Conservation (phyloP, 2,888 invertebrate genomes). For the Drosophila nigricruria region DNA sequence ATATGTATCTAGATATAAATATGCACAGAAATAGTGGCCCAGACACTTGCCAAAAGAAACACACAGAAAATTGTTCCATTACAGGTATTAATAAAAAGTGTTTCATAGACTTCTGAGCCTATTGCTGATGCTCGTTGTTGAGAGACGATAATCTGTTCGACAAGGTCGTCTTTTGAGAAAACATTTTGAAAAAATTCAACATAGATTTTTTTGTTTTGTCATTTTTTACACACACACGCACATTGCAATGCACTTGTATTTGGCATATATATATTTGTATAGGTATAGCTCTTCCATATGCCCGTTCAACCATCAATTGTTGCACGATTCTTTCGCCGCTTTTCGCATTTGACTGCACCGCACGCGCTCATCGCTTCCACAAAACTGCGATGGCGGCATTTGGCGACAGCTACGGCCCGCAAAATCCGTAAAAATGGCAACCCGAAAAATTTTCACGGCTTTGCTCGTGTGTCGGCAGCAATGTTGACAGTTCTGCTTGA, state of each 20-base stretch:
- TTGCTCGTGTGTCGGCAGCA: constrained; percentile 23
- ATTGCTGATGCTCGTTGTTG: constrained; percentile 1
- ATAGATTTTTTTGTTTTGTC: constrained; percentile 8
- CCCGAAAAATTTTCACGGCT: constrained; percentile 60
- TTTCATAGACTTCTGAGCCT: constrained; percentile 11
- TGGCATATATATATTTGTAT: constrained; percentile 12
- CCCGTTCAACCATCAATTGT: constrained; percentile 62
- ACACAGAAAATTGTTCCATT: constrained; percentile 38
- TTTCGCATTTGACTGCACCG: constrained; percentile 67
- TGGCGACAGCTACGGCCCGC: constrained; percentile 48
- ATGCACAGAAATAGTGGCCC: constrained; percentile 16
- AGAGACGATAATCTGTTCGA: constrained; percentile 17
- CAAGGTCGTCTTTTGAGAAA: constrained; percentile 66
- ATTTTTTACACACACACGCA: constrained; percentile 33
- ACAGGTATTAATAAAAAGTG: constrained; percentile 25
- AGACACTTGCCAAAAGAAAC: constrained; percentile 46
- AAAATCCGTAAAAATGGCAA: constrained; percentile 58
- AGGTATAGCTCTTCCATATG: constrained; percentile 29
- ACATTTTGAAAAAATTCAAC: constrained; percentile 14
- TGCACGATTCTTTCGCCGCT: constrained; percentile 65
- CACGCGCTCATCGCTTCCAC: constrained; percentile 76
- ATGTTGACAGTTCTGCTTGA: background rate
- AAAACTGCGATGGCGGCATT: constrained; percentile 63
- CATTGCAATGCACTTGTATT: constrained; percentile 28
- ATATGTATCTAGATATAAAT: constrained; percentile 15